phyloP scores from a whole-genome alignment of 2,113 vertebrate genomes.

The Laticauda laticaudata region DNA sequence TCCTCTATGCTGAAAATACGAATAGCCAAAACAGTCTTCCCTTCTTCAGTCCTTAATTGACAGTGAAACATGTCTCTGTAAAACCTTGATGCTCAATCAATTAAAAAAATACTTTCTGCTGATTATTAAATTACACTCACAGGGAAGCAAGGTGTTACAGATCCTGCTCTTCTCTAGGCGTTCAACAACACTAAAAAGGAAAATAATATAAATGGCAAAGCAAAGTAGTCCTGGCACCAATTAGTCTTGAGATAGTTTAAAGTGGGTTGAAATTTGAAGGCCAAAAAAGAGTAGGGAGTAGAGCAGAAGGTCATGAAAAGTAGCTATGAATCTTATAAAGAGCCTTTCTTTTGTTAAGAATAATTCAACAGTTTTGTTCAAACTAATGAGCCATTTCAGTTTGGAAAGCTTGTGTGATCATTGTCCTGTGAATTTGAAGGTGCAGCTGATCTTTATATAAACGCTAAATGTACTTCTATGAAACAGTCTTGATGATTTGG shows the following conservation, averaged over 20 bases:
- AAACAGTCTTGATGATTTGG: not conserved
- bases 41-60: constrained; percentile 22
- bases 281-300: constrained; percentile 71
- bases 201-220: constrained; percentile 32
- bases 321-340: constrained; percentile 77
- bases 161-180: constrained; percentile 48
- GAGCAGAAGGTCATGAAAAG: constrained; percentile 80
- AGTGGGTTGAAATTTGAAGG: constrained; percentile 79
- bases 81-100: constrained; percentile 60
- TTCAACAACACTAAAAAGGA: constrained; percentile 42
- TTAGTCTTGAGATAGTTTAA: constrained; percentile 76
- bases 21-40: not conserved
- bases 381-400: constrained; percentile 71
- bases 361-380: constrained; percentile 68
- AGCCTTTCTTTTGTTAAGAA: constrained; percentile 74
- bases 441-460: constrained; percentile 30
- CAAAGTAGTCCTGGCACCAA: constrained; percentile 63
- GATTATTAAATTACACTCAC: constrained; percentile 66
- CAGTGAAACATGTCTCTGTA: constrained; percentile 34
- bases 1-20: not conserved
- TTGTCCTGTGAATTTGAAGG: constrained; percentile 54
- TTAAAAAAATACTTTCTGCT: constrained; percentile 72
- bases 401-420: constrained; percentile 60
- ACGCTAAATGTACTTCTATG: constrained; percentile 6
- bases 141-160: constrained; percentile 58